Conservation (phyloP, 2,888 invertebrate genomes). For the Epirrita christyi region DNA sequence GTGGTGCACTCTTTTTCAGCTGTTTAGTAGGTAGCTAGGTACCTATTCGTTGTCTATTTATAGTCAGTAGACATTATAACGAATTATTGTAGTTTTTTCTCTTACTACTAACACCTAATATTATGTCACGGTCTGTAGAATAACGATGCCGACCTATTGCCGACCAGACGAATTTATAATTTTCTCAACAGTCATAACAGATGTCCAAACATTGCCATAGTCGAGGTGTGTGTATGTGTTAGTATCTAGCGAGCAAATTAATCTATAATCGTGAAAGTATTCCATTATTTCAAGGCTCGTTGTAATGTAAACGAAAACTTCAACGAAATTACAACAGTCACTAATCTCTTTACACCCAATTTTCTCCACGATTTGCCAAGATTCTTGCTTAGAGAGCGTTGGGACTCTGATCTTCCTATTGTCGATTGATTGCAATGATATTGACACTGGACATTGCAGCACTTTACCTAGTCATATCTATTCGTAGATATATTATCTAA, state of each 20-base stretch:
- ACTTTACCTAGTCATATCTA: too few species aligned
- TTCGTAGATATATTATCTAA: too few species aligned
- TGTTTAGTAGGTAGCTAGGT: too few species aligned
- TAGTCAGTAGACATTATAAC: too few species aligned
- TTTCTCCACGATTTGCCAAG: constrained; percentile 8
- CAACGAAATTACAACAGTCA: too few species aligned
- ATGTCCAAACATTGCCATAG: too few species aligned
- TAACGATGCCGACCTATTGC: not conserved
- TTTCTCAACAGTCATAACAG: not conserved
- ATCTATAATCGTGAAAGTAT: not conserved
- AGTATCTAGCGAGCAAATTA: not conserved
- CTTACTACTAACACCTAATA: not conserved
- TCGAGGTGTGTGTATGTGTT: too few species aligned
- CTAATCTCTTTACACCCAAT: not conserved
- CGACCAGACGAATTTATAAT: not conserved
- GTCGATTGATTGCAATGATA: constrained; percentile 6
- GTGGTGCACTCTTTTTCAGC: too few species aligned
- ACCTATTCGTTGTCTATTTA: too few species aligned
- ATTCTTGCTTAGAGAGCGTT: constrained; percentile 70
- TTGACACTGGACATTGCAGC: constrained; percentile 2
- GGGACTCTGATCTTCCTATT: constrained; percentile 31
- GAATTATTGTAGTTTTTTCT: not conserved
- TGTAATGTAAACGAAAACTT: too few species aligned
- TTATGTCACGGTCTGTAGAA: not conserved
- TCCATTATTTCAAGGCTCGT: too few species aligned